These are phyloP conservation scores for Drosophila peninsularis DNA, from an alignment of 2,888 invertebrate genomes.

Conservation along the genomic window DNA sequence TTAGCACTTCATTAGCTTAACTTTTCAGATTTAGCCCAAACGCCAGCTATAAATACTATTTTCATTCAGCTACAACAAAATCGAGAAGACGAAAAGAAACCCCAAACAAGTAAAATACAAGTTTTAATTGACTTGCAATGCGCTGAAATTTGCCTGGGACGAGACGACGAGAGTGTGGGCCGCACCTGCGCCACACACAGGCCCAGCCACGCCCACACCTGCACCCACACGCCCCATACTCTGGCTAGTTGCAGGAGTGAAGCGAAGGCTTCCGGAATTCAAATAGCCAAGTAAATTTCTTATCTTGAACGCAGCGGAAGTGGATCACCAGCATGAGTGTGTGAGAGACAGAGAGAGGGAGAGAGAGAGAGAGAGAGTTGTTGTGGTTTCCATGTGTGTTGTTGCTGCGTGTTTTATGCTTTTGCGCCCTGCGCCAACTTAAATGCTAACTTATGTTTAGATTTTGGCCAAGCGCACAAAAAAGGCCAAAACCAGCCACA, in stretches of 20 bases:
- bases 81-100: slow-evolving; percentile 6
- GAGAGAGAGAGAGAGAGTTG: slow-evolving; percentile 6
- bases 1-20: slow-evolving; percentile 2
- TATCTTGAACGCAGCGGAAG: slow-evolving; percentile 55
- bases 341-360: neutral
- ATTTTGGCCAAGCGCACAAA: slow-evolving; percentile 61
- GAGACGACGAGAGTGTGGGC: neutral
- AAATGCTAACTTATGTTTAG: slow-evolving; percentile 78
- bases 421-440: slow-evolving; percentile 75
- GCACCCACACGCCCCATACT: neutral
- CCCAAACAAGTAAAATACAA: slow-evolving; percentile 37
- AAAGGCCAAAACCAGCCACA: slow-evolving; percentile 48
- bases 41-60: slow-evolving; percentile 5
- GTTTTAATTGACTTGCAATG: slow-evolving; percentile 72
- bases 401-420: slow-evolving; percentile 72
- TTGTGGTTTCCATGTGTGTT: slow-evolving; percentile 46
- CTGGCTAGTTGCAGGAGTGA: slow-evolving; percentile 17
- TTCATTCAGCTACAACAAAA: slow-evolving; percentile 10
- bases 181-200: slow-evolving; percentile 27
- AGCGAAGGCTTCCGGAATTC: slow-evolving; percentile 38
- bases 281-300: slow-evolving; percentile 57
- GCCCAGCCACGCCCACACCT: neutral
- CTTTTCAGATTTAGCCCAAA: slow-evolving; percentile 2
- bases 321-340: slow-evolving; percentile 56
- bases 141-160: slow-evolving; percentile 26